Evolutionary conservation across 1,140 invertebrate species (phyloP).

Genomic region (Macrosteles quadrilineatus): DNA sequence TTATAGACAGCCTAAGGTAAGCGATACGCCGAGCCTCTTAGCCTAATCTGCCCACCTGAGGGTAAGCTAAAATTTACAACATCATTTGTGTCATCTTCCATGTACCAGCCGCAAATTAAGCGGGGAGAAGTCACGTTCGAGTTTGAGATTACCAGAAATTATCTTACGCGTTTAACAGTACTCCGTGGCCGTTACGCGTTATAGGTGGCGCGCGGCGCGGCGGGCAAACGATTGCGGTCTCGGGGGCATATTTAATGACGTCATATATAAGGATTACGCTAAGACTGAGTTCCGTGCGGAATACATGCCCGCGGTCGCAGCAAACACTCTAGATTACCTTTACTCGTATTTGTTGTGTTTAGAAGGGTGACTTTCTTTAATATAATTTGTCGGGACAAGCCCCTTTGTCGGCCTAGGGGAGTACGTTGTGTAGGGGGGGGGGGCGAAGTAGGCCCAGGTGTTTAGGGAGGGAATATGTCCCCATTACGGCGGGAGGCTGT

Average conservation of each 20-base stretch:
- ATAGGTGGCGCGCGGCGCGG: no score
- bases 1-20: no score
- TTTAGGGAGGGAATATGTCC: slow-evolving; percentile 8
- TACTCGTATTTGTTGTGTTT: slow-evolving; percentile 10
- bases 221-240: background rate
- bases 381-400: slow-evolving; percentile 10
- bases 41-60: background rate
- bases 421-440: background rate
- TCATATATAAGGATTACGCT: slow-evolving; percentile 11
- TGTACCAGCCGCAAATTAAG: background rate
- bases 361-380: slow-evolving; percentile 8
- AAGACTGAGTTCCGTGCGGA: background rate
- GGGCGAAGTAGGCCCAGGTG: slow-evolving; percentile 7
- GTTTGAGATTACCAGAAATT: slow-evolving; percentile 1
- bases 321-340: slow-evolving; percentile 3
- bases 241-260: slow-evolving; percentile 3
- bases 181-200: background rate
- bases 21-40: no score
- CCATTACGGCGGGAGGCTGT: background rate
- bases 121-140: background rate
- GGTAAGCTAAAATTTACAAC: background rate
- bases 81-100: slow-evolving; percentile 5
- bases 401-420: slow-evolving; percentile 1
- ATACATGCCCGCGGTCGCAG: background rate
- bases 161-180: background rate